Percentiles rank a stretch among this genome's conserved stretches.
phyloP scores from a whole-genome alignment of 2,113 vertebrate genomes.

The Proterorhinus semilunaris region DNA sequence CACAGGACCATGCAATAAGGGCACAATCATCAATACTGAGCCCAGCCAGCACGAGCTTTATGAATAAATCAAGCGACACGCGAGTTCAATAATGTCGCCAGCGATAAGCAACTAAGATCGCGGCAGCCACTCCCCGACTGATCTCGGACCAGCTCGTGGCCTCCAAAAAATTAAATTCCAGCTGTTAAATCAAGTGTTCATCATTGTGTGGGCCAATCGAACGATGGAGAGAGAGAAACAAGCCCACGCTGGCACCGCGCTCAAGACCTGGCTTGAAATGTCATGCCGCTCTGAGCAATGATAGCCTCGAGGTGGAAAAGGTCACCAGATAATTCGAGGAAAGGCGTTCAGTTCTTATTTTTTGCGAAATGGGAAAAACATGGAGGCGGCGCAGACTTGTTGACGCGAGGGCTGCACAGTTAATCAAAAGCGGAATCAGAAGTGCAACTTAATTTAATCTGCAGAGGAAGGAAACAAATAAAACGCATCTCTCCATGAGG shows the following conservation, averaged over 20 bases:
- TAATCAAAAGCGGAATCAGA: no score
- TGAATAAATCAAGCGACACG: no score
- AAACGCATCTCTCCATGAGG: no score
- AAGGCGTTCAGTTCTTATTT: constrained; percentile 8
- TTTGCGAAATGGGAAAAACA: constrained; percentile 1
- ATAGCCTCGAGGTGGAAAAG: neutral
- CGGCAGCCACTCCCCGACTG: no score
- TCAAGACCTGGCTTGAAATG: constrained; percentile 37
- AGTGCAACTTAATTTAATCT: no score
- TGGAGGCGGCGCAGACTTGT: neutral
- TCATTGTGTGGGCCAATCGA: constrained; percentile 42
- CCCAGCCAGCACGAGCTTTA: no score
- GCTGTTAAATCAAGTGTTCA: constrained; percentile 72
- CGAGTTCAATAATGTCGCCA: no score
- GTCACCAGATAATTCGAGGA: constrained; percentile 25
- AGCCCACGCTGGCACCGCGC: constrained; percentile 21
- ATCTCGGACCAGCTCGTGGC: constrained; percentile 36
- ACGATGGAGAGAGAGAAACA: constrained; percentile 29
- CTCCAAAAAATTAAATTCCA: constrained; percentile 74
- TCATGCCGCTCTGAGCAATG: constrained; percentile 15
- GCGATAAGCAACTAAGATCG: no score
- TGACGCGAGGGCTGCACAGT: neutral
- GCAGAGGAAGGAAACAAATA: no score
- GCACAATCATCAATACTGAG: no score
- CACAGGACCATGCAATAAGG: no score